These are phyloP conservation scores for Propithecus coquereli DNA, from an alignment of 2,113 vertebrate species.

Conservation along the genomic window DNA sequence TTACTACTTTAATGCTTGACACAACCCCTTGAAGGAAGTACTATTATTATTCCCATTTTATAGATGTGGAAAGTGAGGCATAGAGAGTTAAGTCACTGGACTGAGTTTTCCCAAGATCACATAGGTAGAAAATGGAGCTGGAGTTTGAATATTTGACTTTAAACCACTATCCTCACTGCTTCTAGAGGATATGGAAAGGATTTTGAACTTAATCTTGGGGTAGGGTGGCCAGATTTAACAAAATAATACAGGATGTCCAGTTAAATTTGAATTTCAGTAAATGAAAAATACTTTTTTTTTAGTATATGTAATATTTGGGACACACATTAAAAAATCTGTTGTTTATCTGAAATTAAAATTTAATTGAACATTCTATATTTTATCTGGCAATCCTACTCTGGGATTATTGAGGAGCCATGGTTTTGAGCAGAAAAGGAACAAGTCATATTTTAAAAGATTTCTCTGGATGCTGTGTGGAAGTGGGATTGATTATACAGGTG, in stretches of 20 bases:
- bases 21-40: background rate
- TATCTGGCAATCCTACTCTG: background rate
- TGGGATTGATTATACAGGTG: no score
- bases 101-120: background rate
- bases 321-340: background rate
- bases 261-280: background rate
- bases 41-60: background rate
- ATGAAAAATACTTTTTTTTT: background rate
- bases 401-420: background rate
- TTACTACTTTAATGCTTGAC: background rate
- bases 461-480: background rate
- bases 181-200: background rate
- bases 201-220: background rate
- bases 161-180: background rate
- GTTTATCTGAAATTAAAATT: conserved; percentile 6
- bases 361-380: background rate
- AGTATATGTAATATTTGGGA: background rate
- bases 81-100: background rate
- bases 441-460: background rate
- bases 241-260: background rate
- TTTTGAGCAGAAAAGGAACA: background rate
- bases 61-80: background rate
- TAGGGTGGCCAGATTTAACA: background rate
- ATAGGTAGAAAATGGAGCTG: background rate
- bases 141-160: background rate